Conservation (phyloP, 2,113 vertebrate genomes). For the Telmatochromis sp. region DNA sequence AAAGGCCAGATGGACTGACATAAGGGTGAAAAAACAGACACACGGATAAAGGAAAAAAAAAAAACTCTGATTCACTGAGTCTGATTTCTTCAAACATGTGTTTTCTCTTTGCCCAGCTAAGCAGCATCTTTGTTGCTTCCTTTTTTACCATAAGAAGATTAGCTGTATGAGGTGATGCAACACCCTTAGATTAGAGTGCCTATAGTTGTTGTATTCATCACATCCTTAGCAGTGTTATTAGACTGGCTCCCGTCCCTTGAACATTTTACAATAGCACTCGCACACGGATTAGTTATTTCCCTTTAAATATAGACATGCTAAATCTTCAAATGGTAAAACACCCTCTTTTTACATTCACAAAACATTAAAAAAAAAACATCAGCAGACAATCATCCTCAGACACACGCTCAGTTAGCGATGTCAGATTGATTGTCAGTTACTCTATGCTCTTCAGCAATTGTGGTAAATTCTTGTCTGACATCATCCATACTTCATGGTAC, state of each 20-base stretch:
- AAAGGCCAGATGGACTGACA: background rate
- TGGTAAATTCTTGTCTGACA: constrained; percentile 6
- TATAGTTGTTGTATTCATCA: constrained; percentile 22
- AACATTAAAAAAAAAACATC: background rate
- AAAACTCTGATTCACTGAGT: background rate
- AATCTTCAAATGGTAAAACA: background rate
- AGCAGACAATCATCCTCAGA: background rate
- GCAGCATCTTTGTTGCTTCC: background rate
- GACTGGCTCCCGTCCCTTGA: background rate
- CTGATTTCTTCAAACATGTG: background rate
- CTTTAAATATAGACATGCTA: background rate
- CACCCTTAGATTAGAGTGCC: constrained; percentile 6
- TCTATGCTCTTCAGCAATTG: background rate
- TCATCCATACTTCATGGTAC: constrained; percentile 38
- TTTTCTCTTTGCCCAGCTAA: background rate
- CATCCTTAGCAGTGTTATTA: constrained; percentile 22
- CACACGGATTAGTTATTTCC: background rate
- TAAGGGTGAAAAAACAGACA: background rate
- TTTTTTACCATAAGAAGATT: constrained; percentile 31
- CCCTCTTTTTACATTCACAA: background rate
- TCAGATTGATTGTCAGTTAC: background rate
- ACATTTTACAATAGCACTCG: background rate
- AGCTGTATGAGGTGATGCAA: constrained; percentile 21
- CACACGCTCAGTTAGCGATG: background rate
- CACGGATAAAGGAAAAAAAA: background rate